These are phyloP conservation scores for Odontamblyopus rebecca DNA, from an alignment of 2,797 vertebrate species.

Conservation along the genomic window DNA sequence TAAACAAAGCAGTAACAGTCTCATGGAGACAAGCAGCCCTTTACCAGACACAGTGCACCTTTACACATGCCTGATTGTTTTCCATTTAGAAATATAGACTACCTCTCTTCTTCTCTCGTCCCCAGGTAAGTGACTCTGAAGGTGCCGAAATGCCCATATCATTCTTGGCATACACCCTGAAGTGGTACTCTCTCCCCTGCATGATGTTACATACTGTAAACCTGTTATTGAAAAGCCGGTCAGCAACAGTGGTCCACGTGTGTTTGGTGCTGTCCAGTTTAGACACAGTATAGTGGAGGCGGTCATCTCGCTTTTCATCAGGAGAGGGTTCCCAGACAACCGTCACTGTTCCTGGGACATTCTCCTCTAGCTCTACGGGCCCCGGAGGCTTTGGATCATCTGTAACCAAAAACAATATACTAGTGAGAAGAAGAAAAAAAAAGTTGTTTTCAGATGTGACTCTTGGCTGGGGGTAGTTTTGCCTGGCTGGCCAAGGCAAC, in stretches of 20 bases:
- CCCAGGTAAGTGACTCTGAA: constrained; percentile 85
- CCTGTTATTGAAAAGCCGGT: constrained; percentile 84
- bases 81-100: neutral
- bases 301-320: constrained; percentile 79
- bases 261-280: constrained; percentile 76
- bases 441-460: neutral
- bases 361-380: constrained; percentile 79
- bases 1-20: too few relatives aligned
- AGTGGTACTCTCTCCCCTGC: constrained; percentile 83
- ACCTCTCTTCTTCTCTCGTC: constrained; percentile 76
- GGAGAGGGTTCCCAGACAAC: constrained; percentile 84
- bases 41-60: too few relatives aligned
- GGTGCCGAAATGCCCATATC: constrained; percentile 81
- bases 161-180: constrained; percentile 86
- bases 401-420: constrained; percentile 46
- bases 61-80: neutral
- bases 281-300: constrained; percentile 81
- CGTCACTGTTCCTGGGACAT: constrained; percentile 82
- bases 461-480: neutral
- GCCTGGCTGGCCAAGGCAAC: too few relatives aligned
- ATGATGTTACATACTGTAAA: constrained; percentile 82
- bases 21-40: neutral
- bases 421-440: neutral
- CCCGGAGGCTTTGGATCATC: constrained; percentile 84
- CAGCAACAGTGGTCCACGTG: constrained; percentile 77